Evolutionary conservation across 2,888 invertebrate species (phyloP).

Genomic region (Oscheius myriophilus): DNA sequence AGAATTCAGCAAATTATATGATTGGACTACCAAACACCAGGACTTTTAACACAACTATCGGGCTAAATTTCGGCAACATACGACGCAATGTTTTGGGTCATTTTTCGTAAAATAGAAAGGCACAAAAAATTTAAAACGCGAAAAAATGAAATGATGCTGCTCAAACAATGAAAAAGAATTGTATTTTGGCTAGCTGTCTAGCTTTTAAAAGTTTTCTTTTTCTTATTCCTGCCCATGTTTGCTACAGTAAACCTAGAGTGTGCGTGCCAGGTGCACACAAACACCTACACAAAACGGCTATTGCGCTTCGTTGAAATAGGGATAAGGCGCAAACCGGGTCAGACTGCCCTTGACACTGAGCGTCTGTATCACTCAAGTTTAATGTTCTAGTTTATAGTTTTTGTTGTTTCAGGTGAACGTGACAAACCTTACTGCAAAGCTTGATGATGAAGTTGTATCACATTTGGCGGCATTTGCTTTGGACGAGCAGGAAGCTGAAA

Average conservation of each 20-base stretch:
- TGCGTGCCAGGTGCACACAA: neutral
- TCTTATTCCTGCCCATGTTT: neutral
- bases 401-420: constrained; percentile 37
- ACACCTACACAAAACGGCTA: too few species aligned
- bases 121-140: too few species aligned
- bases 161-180: too few species aligned
- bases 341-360: neutral
- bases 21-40: too few species aligned
- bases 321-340: neutral
- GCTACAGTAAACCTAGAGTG: neutral
- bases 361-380: neutral
- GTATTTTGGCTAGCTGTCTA: too few species aligned
- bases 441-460: constrained; percentile 59
- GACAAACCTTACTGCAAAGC: constrained; percentile 34
- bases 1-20: too few species aligned
- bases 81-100: too few species aligned
- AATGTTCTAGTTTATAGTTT: neutral
- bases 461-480: constrained; percentile 58
- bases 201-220: too few species aligned
- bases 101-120: too few species aligned
- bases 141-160: too few species aligned
- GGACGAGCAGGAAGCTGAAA: constrained; percentile 51
- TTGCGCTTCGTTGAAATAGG: neutral
- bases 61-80: too few species aligned
- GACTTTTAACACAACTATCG: too few species aligned